These are phyloP conservation scores for Hedya salicella DNA, from an alignment of 2,888 invertebrate genomes.

Conservation along the genomic window DNA sequence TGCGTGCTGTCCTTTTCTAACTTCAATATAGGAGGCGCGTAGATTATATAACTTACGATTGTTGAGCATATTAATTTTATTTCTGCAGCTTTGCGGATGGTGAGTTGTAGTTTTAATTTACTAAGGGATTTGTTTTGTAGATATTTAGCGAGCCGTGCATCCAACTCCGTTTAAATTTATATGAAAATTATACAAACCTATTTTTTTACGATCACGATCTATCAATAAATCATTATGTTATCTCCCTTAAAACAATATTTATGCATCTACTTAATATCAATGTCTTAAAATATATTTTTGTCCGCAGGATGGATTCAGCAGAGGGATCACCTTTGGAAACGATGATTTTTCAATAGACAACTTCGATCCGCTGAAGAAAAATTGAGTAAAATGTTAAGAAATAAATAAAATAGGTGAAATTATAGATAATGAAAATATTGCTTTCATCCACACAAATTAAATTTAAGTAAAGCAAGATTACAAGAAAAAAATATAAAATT, in stretches of 20 bases:
- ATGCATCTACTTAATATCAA: no score
- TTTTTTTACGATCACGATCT: no score
- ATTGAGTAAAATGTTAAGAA: slow-evolving; percentile 67
- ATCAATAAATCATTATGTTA: no score
- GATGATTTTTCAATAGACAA: slow-evolving; percentile 98
- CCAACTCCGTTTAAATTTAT: no score
- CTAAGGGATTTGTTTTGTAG: no score
- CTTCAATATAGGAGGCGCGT: no score
- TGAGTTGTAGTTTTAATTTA: slow-evolving; percentile 54
- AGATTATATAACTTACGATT: slow-evolving; percentile 22
- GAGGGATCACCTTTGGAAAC: slow-evolving; percentile 94
- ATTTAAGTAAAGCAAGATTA: slow-evolving; percentile 62
- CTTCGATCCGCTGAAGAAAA: slow-evolving; percentile 95
- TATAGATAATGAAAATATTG: slow-evolving; percentile 51
- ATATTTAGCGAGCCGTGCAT: background rate
- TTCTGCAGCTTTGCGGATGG: slow-evolving; percentile 66
- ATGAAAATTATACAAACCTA: no score
- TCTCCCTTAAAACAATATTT: no score
- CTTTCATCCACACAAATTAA: slow-evolving; percentile 67
- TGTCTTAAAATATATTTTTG: slow-evolving; percentile 48
- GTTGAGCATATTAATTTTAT: slow-evolving; percentile 48
- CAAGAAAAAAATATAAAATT: slow-evolving; percentile 55
- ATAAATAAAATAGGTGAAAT: slow-evolving; percentile 55
- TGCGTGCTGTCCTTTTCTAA: no score
- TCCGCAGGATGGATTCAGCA: slow-evolving; percentile 94